Percentiles rank a stretch among this genome's conserved stretches.
Conservation (phyloP, 2,888 invertebrate species). For the Drosophila quinaria region DNA sequence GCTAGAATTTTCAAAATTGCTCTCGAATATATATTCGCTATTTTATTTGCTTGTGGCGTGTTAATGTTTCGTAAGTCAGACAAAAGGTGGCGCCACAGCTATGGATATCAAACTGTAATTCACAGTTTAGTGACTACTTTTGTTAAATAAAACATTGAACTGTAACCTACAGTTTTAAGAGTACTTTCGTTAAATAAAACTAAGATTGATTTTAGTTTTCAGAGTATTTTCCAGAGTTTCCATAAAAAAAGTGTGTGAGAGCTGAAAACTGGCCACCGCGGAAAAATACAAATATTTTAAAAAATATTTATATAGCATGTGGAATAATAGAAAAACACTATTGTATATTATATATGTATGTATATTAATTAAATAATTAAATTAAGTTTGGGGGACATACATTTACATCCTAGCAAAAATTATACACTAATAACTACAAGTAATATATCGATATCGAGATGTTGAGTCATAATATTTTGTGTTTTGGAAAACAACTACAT, state of each 20-base stretch:
- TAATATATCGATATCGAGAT: constrained; percentile 78
- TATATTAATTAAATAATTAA: constrained; percentile 81
- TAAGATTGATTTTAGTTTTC: no score
- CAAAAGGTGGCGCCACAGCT: no score
- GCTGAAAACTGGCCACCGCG: background rate
- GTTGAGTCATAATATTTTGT: constrained; percentile 72
- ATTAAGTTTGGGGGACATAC: constrained; percentile 81
- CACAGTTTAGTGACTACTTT: no score
- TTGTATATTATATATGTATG: constrained; percentile 74
- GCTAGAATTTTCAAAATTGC: no score
- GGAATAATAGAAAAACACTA: constrained; percentile 30
- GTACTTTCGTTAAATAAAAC: no score
- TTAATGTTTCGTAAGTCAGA: no score
- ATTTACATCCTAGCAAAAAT: constrained; percentile 82
- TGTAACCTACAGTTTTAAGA: no score
- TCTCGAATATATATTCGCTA: no score
- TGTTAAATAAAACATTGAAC: no score
- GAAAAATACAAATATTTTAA: constrained; percentile 2
- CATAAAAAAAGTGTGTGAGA: background rate
- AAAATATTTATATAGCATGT: background rate
- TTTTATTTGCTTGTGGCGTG: no score
- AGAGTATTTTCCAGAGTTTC: background rate
- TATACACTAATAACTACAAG: constrained; percentile 82
- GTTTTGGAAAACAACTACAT: constrained; percentile 75
- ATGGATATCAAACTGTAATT: no score